Evolutionary conservation across 2,888 invertebrate genomes (phyloP).

Genomic region (Smittia aterrima): DNA sequence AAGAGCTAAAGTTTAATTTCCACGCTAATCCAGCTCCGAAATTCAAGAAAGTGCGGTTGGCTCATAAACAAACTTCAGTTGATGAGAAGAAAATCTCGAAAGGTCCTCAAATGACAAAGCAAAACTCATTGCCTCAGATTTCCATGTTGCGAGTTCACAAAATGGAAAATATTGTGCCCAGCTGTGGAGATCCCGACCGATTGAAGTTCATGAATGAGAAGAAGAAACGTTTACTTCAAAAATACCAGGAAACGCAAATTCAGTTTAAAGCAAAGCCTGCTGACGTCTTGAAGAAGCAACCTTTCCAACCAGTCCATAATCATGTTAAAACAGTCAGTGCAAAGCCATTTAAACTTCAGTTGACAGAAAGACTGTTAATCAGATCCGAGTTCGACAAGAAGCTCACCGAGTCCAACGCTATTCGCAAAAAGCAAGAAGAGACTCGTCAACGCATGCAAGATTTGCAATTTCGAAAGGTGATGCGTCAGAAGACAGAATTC

Average conservation of each 20-base stretch:
- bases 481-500: constrained; percentile 31
- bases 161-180: constrained; percentile 12
- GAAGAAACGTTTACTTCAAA: not conserved
- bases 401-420: not conserved
- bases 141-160: not conserved
- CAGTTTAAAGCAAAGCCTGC: constrained; percentile 31
- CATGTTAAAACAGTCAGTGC: not conserved
- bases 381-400: constrained; percentile 27
- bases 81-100: constrained; percentile 3
- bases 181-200: constrained; percentile 25
- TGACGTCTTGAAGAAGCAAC: not conserved
- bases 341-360: constrained; percentile 20
- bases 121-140: constrained; percentile 1
- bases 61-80: not conserved
- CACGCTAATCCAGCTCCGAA: constrained; percentile 37
- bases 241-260: constrained; percentile 7
- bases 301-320: constrained; percentile 20
- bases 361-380: not conserved
- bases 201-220: not conserved
- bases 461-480: not conserved
- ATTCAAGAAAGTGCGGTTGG: not conserved
- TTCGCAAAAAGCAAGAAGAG: constrained; percentile 25
- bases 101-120: not conserved
- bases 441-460: not conserved
- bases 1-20: constrained; percentile 25